A percentile compares a stretch with the other conserved stretches of the same genome.
Conservation (phyloP, 2,888 invertebrate species). For the Mylabris sibirica region DNA sequence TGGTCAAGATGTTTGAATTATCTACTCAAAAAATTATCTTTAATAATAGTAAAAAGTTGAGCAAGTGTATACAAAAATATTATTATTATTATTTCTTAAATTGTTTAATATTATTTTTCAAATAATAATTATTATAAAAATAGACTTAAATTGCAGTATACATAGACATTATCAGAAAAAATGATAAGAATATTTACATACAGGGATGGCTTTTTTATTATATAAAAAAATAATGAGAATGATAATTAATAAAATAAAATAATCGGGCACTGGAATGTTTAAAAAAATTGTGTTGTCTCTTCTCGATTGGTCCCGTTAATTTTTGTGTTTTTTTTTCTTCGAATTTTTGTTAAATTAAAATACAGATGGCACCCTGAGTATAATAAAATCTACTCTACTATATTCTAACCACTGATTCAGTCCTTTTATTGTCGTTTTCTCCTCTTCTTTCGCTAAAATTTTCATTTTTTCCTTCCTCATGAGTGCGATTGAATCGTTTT, state of each 20-base stretch:
- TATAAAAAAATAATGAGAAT: conserved; percentile 21
- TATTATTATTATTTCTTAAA: conserved; percentile 36
- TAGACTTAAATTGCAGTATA: conserved; percentile 41
- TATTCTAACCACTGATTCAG: conserved; percentile 51
- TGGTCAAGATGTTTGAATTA: conserved; percentile 44
- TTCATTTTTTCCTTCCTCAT: no score
- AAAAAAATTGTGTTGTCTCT: neutral
- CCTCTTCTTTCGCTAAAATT: conserved; percentile 23
- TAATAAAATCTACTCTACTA: conserved; percentile 45
- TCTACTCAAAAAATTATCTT: conserved; percentile 40
- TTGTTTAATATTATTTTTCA: conserved; percentile 42
- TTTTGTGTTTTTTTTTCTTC: conserved; percentile 33
- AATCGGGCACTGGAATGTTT: conserved; percentile 5
- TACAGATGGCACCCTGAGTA: conserved; percentile 63
- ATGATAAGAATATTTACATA: conserved; percentile 48
- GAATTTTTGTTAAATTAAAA: conserved; percentile 39
- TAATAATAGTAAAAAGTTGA: conserved; percentile 53
- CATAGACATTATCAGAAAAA: conserved; percentile 40
- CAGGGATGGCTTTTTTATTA: conserved; percentile 39
- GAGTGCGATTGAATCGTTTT: conserved; percentile 60
- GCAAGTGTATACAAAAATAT: conserved; percentile 57
- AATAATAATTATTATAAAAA: conserved; percentile 21
- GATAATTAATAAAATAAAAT: conserved; percentile 20
- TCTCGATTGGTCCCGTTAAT: conserved; percentile 13
- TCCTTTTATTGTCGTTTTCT: conserved; percentile 10